Evolutionary conservation across 2,888 invertebrate genomes (phyloP), one percentile per base, ranked within the genome.

Genomic region (Microplitis manilae): DNA sequence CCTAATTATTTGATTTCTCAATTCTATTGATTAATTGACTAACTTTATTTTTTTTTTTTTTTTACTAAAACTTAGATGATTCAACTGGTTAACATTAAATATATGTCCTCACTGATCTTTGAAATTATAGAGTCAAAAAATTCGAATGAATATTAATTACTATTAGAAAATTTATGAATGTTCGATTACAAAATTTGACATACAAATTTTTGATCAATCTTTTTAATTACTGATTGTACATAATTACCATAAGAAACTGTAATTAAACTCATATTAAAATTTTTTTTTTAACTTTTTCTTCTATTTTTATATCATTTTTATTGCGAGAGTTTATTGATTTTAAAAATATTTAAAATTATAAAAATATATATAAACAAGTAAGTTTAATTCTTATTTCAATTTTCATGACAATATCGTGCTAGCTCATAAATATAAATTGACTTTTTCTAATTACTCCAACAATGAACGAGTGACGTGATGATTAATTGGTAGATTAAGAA

Each of bases 401-500:
- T 50, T 41, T 41, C 39, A 40, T 64, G 71, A 15, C 76, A 67
- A 50, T 50, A 50, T 50, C 50, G 50, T 13, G 50, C 13, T 50
- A 8, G 50, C 87, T 88, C 88, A 88, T 88, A 87, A 88, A 88
- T 88, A 88, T 88, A 88, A 88, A 88, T 87, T 83, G 87, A 82
- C 85, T 85, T 86, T 81, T 84, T 84, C 82, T 84, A 88, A 88
- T 87, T 86, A 87, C 80, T 76, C 78, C 79, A 80, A 76, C 79
- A 79, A 79, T 77, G 73, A 41, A 73, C 76, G 79, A 62, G 67
- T 65, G 70, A 39, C 67, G 68, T 41, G 20, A 72, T 20, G 72
- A 69, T 67, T 75, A 64, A 72, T 77, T 75, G 76, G 62, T 68
- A 75, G 71, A 75, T 75, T 79, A 77, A 72, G 59, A 77, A 73